Percentiles rank a stretch among this genome's conserved stretches.
Evolutionary conservation across 2,797 vertebrate genomes (phyloP).

Genomic region (Galagoides demidoff): DNA sequence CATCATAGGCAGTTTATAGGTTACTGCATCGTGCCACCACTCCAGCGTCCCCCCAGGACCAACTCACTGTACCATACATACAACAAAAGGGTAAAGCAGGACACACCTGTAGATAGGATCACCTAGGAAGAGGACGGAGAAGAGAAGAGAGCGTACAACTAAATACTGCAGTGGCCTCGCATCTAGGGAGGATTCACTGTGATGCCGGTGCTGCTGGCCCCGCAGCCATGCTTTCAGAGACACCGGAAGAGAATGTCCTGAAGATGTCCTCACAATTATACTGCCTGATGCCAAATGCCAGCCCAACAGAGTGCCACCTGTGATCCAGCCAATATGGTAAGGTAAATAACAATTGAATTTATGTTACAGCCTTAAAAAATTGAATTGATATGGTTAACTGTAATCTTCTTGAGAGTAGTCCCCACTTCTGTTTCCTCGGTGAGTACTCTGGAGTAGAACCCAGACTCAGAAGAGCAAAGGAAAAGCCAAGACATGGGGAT

Average conservation of each 20-base stretch:
- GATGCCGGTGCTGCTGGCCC: not conserved
- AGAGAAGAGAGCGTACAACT: not conserved
- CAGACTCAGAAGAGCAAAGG: not conserved
- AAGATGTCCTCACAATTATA: not conserved
- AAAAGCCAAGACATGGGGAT: not conserved
- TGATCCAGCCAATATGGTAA: not conserved
- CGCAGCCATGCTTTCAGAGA: not conserved
- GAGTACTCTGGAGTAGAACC: not conserved
- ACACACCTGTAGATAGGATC: not conserved
- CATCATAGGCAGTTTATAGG: not conserved
- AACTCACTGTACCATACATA: not conserved
- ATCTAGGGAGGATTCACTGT: not conserved
- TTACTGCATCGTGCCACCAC: not conserved
- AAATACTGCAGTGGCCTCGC: not conserved
- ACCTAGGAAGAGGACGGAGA: not conserved
- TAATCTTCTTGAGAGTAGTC: not conserved
- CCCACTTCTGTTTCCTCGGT: not conserved
- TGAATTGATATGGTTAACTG: conserved; percentile 8
- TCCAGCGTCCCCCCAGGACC: not conserved
- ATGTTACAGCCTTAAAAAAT: not conserved
- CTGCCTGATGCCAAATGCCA: not conserved
- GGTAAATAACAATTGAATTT: conserved; percentile 18
- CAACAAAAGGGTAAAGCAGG: not conserved
- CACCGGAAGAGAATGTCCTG: not conserved
- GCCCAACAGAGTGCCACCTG: not conserved